Conservation (phyloP, 2,113 vertebrate species). For the Antennarius striatus region DNA sequence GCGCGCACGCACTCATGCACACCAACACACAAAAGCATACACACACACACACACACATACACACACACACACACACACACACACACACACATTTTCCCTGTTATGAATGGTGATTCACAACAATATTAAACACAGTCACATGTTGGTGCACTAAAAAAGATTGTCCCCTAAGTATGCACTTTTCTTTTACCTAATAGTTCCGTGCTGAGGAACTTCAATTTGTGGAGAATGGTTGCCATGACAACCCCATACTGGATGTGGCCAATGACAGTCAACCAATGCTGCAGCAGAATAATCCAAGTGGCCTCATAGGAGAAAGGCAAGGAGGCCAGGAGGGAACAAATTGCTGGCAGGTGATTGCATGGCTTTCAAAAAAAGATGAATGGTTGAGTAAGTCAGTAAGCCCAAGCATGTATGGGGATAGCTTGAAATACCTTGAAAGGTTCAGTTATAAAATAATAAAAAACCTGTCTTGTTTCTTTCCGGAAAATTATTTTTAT, state of each 20-base stretch:
- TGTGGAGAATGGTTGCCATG: slow-evolving; percentile 97
- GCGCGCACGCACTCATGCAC: neutral
- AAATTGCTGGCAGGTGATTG: slow-evolving; percentile 85
- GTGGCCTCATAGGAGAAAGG: slow-evolving; percentile 82
- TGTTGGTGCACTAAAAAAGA: no score
- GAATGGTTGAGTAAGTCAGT: no score
- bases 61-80: neutral
- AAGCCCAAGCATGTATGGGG: no score
- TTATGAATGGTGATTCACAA: no score
- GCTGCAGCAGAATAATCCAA: slow-evolving; percentile 92
- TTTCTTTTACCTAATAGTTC: slow-evolving; percentile 68
- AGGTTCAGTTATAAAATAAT: no score
- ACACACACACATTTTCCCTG: neutral
- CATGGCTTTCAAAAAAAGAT: neutral
- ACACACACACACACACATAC: neutral
- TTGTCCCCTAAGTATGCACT: neutral
- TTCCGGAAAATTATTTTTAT: neutral
- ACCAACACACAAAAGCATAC: neutral
- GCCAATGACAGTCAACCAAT: slow-evolving; percentile 90
- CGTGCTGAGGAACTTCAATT: slow-evolving; percentile 92
- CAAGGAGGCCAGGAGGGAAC: slow-evolving; percentile 56
- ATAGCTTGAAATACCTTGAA: no score
- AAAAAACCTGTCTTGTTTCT: neutral
- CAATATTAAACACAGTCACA: neutral
- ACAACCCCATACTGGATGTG: slow-evolving; percentile 97